phyloP scores from a whole-genome alignment of 1,140 invertebrate species.

The Formica selysi region DNA sequence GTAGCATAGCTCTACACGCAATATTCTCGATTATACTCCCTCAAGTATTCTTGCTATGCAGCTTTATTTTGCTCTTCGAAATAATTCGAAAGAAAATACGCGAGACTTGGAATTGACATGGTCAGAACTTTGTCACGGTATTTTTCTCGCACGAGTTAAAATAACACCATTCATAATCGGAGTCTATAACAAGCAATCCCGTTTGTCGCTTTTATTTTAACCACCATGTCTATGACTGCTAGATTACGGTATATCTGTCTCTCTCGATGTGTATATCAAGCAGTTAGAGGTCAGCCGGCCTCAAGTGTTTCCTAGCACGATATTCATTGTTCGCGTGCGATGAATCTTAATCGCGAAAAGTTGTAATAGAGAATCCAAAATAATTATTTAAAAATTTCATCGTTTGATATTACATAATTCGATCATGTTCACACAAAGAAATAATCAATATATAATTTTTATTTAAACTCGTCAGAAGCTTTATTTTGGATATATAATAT shows the following conservation, averaged over 20 bases:
- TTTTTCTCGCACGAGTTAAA: background rate
- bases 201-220: constrained; percentile 25
- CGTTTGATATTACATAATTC: background rate
- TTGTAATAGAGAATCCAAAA: background rate
- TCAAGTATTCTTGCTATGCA: background rate
- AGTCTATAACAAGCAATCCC: background rate
- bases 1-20: background rate
- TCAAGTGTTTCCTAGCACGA: background rate
- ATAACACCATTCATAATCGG: constrained; percentile 6
- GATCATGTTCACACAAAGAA: background rate
- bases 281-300: constrained; percentile 28
- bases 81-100: background rate
- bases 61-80: background rate
- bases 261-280: background rate
- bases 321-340: background rate
- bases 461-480: background rate
- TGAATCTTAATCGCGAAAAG: background rate
- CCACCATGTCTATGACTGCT: background rate
- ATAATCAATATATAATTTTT: background rate
- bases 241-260: background rate
- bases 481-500: background rate
- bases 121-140: background rate
- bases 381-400: background rate
- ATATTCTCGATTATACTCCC: background rate
- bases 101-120: background rate